Evolutionary conservation across 2,888 invertebrate genomes (phyloP).

Genomic region (Rhingia rostrata): DNA sequence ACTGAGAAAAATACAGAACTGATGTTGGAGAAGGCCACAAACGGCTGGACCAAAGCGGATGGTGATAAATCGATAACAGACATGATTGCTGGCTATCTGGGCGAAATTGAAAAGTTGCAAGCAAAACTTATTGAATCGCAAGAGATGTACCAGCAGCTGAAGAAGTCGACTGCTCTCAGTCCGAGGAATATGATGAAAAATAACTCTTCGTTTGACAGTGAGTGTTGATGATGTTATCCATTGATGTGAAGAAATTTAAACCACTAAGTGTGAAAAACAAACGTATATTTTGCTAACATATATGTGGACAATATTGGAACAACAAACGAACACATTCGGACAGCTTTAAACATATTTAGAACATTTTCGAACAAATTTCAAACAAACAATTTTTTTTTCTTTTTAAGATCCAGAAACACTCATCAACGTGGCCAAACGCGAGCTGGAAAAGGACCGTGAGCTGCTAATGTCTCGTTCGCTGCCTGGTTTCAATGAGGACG

Average conservation of each 20-base stretch:
- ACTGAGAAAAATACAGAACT: constrained; percentile 92
- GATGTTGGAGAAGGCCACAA: constrained; percentile 88
- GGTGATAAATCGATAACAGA: constrained; percentile 85
- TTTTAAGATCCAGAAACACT: constrained; percentile 83
- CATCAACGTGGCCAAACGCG: constrained; percentile 91
- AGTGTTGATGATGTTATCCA: constrained; percentile 6
- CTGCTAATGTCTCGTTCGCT: constrained; percentile 82
- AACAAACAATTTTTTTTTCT: constrained; percentile 6
- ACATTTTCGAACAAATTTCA: background rate
- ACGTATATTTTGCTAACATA: too few species aligned
- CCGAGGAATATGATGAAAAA: constrained; percentile 69
- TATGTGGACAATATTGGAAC: background rate
- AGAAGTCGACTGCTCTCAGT: constrained; percentile 82
- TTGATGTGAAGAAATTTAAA: too few species aligned
- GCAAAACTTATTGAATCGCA: constrained; percentile 95
- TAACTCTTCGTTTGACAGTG: constrained; percentile 76
- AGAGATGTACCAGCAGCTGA: constrained; percentile 89
- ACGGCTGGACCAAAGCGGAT: constrained; percentile 79
- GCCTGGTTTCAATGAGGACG: constrained; percentile 84
- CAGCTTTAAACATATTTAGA: background rate
- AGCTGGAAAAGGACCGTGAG: constrained; percentile 88
- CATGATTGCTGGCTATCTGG: constrained; percentile 92
- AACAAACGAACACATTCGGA: background rate
- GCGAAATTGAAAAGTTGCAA: constrained; percentile 95
- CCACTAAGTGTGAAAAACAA: too few species aligned